Percentiles rank a stretch among this genome's conserved stretches.
phyloP scores from a whole-genome alignment of 1,140 invertebrate genomes.

The Diprion similis region DNA sequence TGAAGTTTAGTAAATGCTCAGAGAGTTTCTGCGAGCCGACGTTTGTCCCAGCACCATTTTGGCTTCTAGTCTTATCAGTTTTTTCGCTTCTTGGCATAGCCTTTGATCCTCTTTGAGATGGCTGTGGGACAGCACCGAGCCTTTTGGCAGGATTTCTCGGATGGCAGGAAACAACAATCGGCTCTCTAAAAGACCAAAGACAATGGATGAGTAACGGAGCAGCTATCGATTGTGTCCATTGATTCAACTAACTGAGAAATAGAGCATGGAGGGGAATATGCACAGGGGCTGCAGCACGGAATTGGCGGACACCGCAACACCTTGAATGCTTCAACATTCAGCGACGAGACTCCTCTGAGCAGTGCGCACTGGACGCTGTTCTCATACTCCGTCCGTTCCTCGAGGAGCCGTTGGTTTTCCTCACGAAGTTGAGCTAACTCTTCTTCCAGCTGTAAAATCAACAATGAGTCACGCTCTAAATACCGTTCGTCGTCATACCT shows the following conservation, averaged over 20 bases:
- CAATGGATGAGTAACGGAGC: not conserved
- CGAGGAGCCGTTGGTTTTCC: constrained; percentile 50
- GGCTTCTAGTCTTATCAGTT: constrained; percentile 4
- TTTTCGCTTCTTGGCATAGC: not conserved
- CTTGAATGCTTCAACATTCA: constrained; percentile 52
- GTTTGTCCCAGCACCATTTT: constrained; percentile 3
- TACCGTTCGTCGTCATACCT: not conserved
- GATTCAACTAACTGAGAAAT: constrained; percentile 15
- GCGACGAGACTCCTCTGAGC: constrained; percentile 51
- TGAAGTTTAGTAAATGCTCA: not conserved
- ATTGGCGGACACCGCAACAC: constrained; percentile 47
- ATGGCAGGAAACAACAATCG: not conserved
- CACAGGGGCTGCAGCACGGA: constrained; percentile 39
- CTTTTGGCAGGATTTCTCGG: constrained; percentile 2
- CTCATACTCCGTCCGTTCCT: constrained; percentile 52
- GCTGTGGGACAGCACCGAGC: not conserved
- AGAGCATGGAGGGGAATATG: constrained; percentile 32
- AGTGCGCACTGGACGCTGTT: constrained; percentile 52
- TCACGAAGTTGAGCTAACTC: constrained; percentile 41
- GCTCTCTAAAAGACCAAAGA: constrained; percentile 14
- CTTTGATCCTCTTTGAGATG: not conserved
- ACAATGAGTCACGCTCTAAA: not conserved
- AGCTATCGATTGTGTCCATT: too few relatives aligned
- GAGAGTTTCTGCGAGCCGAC: not conserved
- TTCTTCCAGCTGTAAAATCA: constrained; percentile 39